Evolutionary conservation across 2,888 invertebrate genomes (phyloP), one percentile per base, ranked within the genome.

Genomic region (Myopa testacea): DNA sequence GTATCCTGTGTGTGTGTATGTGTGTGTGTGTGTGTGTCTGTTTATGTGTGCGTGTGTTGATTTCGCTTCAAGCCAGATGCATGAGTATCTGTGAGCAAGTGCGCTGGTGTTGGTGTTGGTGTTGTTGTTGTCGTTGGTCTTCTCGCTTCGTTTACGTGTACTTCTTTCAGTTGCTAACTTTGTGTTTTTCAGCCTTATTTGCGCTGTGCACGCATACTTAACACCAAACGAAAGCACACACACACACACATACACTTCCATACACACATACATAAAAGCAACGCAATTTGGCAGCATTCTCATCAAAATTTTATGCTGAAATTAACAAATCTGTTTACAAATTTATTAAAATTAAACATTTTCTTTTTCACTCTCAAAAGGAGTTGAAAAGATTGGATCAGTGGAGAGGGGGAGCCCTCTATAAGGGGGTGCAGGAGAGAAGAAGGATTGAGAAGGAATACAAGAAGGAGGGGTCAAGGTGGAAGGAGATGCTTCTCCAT

Each of bases 311-410:
- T 87, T 86, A 88, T 88, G 87, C 84, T 86, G 84, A 88, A 88
- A 88, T 88, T 89, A 88, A 88, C 87, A 89, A 88, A 89, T 89
- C 88, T 89, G 87, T 87, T 88, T 87, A 89, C 87, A 88, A 89
- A 88, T 89, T 89, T 89, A 88, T 89, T 88, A 88, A 89, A 89
- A 87, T 84, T 85, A 45, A 65, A 70, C 52, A 65, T 65, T 65
- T 45, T 73, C 63, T 65, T 63, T 62, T 62, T 26, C 19, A 73
- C 73, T 62, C 45, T 73, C 45, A 73, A 73, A 45, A 45, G 10
- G 10, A 45, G 45, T 26, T 26, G 26, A 26, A 26, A 26, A 26
- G 26, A 26, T 26, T 26, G 26, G 26, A 2, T 26, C 26, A 26
- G 26, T 26, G 26, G 26, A 26, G 2, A 26, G 26, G 26, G 26